Evolutionary conservation across 2,888 invertebrate genomes (phyloP).

Genomic region (Urechis unicinctus): DNA sequence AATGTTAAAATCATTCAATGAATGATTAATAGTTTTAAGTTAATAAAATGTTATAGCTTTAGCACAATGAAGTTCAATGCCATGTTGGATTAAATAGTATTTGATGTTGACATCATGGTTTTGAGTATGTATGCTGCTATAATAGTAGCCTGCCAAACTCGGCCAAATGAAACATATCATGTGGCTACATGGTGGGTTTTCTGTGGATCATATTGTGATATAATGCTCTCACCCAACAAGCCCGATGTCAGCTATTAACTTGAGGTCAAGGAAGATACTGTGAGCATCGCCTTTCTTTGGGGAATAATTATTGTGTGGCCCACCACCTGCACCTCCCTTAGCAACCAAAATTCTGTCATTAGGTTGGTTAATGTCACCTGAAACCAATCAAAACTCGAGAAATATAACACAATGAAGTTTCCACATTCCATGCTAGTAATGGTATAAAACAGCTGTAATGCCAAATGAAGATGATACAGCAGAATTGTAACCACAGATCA

Average conservation of each 20-base stretch:
- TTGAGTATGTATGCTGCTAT: no score
- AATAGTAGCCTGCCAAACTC: no score
- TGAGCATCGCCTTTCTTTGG: constrained; percentile 69
- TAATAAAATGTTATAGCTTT: no score
- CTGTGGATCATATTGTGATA: background rate
- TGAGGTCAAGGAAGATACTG: constrained; percentile 74
- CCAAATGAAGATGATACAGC: no score
- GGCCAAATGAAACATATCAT: background rate
- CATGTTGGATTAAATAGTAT: background rate
- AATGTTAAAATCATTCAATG: no score
- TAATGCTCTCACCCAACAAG: constrained; percentile 71
- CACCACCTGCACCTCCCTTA: constrained; percentile 69
- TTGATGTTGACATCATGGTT: no score
- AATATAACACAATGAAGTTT: no score
- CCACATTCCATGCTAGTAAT: no score
- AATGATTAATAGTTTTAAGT: no score
- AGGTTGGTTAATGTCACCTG: constrained; percentile 37
- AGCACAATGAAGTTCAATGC: background rate
- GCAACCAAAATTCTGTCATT: constrained; percentile 36
- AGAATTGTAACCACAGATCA: no score
- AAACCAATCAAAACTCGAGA: constrained; percentile 2
- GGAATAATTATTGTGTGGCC: constrained; percentile 66
- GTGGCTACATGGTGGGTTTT: background rate
- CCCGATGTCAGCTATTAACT: constrained; percentile 90
- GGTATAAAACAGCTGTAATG: no score